A percentile compares a stretch with the other conserved stretches of the same genome.
Evolutionary conservation across 92 coral and sea anemone species (phyloP).

Genomic region (Parazoanthus swiftii): DNA sequence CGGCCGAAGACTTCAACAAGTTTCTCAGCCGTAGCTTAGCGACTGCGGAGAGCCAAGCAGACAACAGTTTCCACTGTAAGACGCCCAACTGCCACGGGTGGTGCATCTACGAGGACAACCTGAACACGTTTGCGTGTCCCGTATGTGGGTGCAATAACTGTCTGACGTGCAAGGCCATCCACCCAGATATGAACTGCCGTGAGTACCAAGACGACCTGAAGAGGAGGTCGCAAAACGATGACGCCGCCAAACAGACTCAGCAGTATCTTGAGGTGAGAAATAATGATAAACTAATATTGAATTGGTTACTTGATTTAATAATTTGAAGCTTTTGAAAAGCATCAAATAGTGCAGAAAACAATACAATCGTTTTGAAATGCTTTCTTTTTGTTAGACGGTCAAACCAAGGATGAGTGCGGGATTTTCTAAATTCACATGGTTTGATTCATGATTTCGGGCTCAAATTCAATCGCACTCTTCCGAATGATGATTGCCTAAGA

Average conservation of each 20-base stretch:
- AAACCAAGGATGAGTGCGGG: too few species aligned
- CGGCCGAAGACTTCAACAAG: conserved; percentile 86
- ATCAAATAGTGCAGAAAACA: too few species aligned
- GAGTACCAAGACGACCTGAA: conserved; percentile 95
- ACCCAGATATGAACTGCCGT: conserved; percentile 84
- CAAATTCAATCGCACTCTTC: too few species aligned
- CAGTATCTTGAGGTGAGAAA: conserved; percentile 78
- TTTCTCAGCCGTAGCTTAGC: conserved; percentile 89
- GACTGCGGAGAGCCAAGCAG: conserved; percentile 96
- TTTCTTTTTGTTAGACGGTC: too few species aligned
- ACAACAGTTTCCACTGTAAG: conserved; percentile 95
- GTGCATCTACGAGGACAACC: conserved; percentile 97
- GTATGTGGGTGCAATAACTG: conserved; percentile 88
- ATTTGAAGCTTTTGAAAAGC: too few species aligned
- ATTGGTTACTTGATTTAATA: too few species aligned
- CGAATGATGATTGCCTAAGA: too few species aligned
- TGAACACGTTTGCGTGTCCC: conserved; percentile 85
- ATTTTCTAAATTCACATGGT: too few species aligned
- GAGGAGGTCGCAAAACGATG: conserved; percentile 84
- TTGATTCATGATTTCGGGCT: too few species aligned
- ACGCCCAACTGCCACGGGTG: conserved; percentile 97
- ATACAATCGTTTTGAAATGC: too few species aligned
- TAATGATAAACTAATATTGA: too few species aligned
- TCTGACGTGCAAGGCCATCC: conserved; percentile 94
- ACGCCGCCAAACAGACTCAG: conserved; percentile 87